Evolutionary conservation across 1,140 invertebrate genomes (phyloP).

Genomic region (Heliconius eleuchia): DNA sequence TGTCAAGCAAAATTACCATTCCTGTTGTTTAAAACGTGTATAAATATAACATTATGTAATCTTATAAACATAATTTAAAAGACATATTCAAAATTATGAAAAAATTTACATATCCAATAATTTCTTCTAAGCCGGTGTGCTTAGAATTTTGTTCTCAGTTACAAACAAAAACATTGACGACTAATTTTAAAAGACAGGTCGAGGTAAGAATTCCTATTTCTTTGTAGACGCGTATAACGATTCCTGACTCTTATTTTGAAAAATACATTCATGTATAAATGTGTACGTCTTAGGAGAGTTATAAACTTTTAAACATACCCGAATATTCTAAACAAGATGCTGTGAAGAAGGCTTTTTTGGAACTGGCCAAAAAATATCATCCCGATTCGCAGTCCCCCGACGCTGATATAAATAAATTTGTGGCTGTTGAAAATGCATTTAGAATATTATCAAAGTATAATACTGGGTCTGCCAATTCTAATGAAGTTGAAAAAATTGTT

Average conservation of each 20-base stretch:
- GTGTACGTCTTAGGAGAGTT: constrained; percentile 83
- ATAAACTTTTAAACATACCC: constrained; percentile 84
- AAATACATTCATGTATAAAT: neutral
- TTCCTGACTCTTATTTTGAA: neutral
- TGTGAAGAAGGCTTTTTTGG: constrained; percentile 87
- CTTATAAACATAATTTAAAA: neutral
- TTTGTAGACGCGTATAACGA: neutral
- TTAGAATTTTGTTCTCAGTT: neutral
- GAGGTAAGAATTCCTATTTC: constrained; percentile 17
- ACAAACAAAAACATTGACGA: constrained; percentile 22
- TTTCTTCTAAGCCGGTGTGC: constrained; percentile 1
- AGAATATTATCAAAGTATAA: constrained; percentile 82
- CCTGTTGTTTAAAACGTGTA: neutral
- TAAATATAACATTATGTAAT: neutral
- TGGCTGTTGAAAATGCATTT: constrained; percentile 84
- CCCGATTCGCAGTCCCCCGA: constrained; percentile 88
- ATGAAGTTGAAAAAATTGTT: constrained; percentile 65
- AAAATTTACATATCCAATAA: constrained; percentile 9
- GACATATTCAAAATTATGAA: neutral
- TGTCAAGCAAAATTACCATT: neutral
- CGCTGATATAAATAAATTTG: constrained; percentile 87
- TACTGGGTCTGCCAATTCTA: constrained; percentile 55
- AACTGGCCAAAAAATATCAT: constrained; percentile 90
- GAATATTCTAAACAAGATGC: constrained; percentile 87
- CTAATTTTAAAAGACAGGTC: constrained; percentile 21